Base-by-base conservation (phyloP, 1,140 invertebrate genomes). In the Mercenaria mercenaria region DNA sequence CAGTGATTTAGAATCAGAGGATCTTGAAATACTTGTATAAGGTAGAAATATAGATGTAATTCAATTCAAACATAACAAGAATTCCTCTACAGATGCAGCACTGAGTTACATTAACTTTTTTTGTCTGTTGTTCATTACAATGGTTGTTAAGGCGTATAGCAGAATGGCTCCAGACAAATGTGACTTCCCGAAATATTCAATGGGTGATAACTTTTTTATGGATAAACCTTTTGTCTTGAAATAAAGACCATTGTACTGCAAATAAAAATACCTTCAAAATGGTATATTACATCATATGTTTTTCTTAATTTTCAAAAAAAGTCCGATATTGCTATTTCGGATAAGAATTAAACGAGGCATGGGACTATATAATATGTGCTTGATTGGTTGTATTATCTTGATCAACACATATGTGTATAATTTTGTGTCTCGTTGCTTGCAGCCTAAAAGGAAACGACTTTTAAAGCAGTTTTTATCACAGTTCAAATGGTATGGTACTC, bases 1-100 rank as follows among this genome's bases (percentile, higher is more conserved):
- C 29, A 52, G 37, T 50, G 77, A 80, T 8, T 34, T 80, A 20
- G 80, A 82, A 11, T 52, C 18, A 15, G 29, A 59, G 11, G 80
- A 61, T 39, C 41, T 82, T 29, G 32, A 61, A 64, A 82, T 82
- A 23, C 50, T 59, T 61, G 50, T 82, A 23, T 61, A 61, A 82
- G 23, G 56, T 56, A n/a, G n/a, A n/a, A n/a, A n/a, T n/a, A n/a
- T n/a, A n/a, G n/a, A 80, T 29, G 32, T 56, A 13, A 52, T 56
- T 52, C n/a, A 34, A 32, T 32, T 32, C 29, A 64, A 8, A 11
- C 23, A 26, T 26, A 8, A 8, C 23, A 11, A 32, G 6, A 64
- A 11, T 32, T 23, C 6, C 23, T n/a, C 23, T 23, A 64, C 29
- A 11, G 6, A 64, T 10, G 6, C 10, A 8, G 29, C 6, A 8